A percentile compares a stretch with the other conserved stretches of the same genome.
phyloP scores from a whole-genome alignment of 2,797 vertebrate genomes.

The Acanthurus lineatus region DNA sequence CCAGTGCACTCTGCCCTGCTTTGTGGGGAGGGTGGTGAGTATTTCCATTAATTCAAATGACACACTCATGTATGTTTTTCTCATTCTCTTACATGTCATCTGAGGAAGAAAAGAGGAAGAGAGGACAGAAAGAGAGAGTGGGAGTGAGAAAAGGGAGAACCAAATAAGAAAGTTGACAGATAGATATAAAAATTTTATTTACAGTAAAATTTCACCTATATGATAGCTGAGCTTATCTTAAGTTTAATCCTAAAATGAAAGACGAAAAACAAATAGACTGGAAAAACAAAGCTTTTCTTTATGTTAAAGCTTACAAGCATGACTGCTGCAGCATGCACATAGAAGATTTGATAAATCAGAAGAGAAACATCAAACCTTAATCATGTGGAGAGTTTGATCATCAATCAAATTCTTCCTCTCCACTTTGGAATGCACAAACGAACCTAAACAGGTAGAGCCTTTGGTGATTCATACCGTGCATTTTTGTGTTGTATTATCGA shows the following conservation, averaged over 20 bases:
- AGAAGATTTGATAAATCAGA: not conserved
- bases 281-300: not conserved
- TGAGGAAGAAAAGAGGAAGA: not conserved
- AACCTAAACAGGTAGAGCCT: slow-evolving; percentile 23
- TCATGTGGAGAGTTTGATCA: not conserved
- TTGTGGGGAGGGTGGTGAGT: slow-evolving; percentile 27
- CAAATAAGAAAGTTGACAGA: too few species aligned
- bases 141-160: too few species aligned
- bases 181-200: too few species aligned
- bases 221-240: too few species aligned
- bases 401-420: not conserved
- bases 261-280: too few species aligned
- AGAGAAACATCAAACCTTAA: not conserved
- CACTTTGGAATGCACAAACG: slow-evolving; percentile 23
- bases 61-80: slow-evolving; percentile 11
- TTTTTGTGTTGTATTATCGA: slow-evolving; percentile 11
- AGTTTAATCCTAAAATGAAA: too few species aligned
- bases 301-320: not conserved
- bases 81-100: slow-evolving; percentile 21
- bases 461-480: slow-evolving; percentile 28
- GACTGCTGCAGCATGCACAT: slow-evolving; percentile 17
- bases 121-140: too few species aligned
- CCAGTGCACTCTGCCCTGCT: slow-evolving; percentile 49
- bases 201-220: too few species aligned
- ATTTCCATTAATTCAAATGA: slow-evolving; percentile 53